Evolutionary conservation across 2,888 invertebrate genomes (phyloP).

Genomic region (Pristionchus mayeri): DNA sequence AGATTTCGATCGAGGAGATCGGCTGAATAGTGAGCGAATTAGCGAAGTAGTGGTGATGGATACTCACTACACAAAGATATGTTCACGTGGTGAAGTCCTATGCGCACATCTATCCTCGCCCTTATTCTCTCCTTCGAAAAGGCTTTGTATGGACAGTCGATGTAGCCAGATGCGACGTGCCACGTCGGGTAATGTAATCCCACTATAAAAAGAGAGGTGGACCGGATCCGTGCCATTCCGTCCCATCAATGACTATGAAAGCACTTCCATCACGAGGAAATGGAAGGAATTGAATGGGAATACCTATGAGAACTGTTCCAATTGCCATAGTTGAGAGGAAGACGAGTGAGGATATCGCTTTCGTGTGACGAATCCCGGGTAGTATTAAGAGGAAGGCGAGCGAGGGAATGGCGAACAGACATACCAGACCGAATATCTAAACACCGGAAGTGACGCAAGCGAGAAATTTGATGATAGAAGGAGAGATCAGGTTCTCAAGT

Average conservation of each 20-base stretch:
- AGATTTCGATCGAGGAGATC: constrained; percentile 40
- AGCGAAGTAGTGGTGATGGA: neutral
- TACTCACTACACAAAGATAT: constrained; percentile 36
- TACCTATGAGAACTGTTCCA: constrained; percentile 92
- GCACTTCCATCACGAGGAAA: constrained; percentile 46
- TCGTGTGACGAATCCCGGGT: constrained; percentile 83
- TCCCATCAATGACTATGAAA: constrained; percentile 30
- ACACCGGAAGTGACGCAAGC: constrained; percentile 34
- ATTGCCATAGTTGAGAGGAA: constrained; percentile 85
- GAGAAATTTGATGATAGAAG: constrained; percentile 2
- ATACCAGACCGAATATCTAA: constrained; percentile 50
- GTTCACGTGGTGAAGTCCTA: constrained; percentile 46
- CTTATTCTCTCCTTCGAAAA: constrained; percentile 38
- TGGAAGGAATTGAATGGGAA: constrained; percentile 46
- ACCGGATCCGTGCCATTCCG: constrained; percentile 28
- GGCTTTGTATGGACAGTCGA: constrained; percentile 38
- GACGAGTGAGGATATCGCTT: constrained; percentile 65
- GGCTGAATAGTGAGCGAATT: constrained; percentile 22
- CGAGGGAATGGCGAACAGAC: constrained; percentile 53
- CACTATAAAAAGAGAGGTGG: constrained; percentile 38
- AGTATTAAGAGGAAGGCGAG: constrained; percentile 94
- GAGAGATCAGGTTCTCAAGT: constrained; percentile 44
- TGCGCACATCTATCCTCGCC: constrained; percentile 43
- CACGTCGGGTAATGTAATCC: constrained; percentile 48
- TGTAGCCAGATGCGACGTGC: constrained; percentile 45